A percentile compares a stretch with the other conserved stretches of the same genome.
Conservation (phyloP, 2,888 invertebrate genomes). For the Agrenia bidenticulata region DNA sequence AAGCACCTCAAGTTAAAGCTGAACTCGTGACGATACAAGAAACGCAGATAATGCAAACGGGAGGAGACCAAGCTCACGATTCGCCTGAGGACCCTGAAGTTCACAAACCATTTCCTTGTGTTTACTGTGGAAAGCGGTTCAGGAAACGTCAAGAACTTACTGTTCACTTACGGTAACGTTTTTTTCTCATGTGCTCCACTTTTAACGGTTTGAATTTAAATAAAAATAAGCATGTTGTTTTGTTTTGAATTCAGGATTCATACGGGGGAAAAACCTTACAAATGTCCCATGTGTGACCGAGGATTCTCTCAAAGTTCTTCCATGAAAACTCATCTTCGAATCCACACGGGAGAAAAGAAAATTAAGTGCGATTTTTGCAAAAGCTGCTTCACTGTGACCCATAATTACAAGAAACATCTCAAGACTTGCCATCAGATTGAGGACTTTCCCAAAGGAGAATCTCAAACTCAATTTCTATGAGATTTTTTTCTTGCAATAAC, state of each 20-base stretch:
- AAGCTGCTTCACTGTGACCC: not conserved
- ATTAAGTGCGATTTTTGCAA: not conserved
- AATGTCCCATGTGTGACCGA: conserved; percentile 34
- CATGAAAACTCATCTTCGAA: conserved; percentile 34
- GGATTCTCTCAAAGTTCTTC: conserved; percentile 36
- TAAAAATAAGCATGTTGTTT: conserved; percentile 10
- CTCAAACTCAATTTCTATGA: too few relatives aligned
- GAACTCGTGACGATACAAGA: conserved; percentile 15
- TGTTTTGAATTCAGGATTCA: conserved; percentile 23
- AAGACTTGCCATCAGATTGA: not conserved
- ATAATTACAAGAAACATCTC: conserved; percentile 5
- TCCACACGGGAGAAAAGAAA: conserved; percentile 27
- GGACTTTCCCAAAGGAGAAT: too few relatives aligned
- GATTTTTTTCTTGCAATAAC: too few relatives aligned
- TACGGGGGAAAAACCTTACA: conserved; percentile 37
- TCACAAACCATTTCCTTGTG: conserved; percentile 37
- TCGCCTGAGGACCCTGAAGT: too few relatives aligned
- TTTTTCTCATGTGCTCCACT: too few relatives aligned
- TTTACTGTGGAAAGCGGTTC: conserved; percentile 35
- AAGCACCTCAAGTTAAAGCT: conserved; percentile 2
- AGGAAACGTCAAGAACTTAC: conserved; percentile 37
- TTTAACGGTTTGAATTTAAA: not conserved
- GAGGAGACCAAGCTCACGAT: too few relatives aligned
- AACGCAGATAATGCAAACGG: too few relatives aligned
- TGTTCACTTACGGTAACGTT: conserved; percentile 19